Evolutionary conservation across 1,140 invertebrate genomes (phyloP).

Genomic region (Leptinotarsa defecta): DNA sequence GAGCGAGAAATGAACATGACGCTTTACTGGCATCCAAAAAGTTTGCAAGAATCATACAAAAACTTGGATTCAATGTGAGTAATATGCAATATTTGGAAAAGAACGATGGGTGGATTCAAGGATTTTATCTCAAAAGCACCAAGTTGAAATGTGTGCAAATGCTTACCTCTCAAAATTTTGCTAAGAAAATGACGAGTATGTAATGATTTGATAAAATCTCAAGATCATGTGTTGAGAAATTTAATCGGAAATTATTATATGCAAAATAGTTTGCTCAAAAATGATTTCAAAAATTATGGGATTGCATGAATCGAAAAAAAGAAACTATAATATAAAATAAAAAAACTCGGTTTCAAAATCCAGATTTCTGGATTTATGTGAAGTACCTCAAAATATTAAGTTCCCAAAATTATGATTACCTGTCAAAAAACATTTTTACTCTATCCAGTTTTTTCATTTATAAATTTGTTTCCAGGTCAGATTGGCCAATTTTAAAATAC

Average conservation of each 20-base stretch:
- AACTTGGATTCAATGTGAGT: slow-evolving; percentile 91
- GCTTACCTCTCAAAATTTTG: background rate
- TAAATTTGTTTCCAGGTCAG: slow-evolving; percentile 72
- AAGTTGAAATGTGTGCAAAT: background rate
- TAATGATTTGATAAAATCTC: too few species aligned
- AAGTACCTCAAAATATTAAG: too few species aligned
- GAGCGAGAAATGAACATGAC: slow-evolving; percentile 94
- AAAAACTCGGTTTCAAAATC: too few species aligned
- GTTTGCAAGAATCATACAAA: slow-evolving; percentile 98
- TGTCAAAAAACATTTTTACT: background rate
- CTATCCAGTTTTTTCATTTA: background rate
- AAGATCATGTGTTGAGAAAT: too few species aligned
- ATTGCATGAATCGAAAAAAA: too few species aligned
- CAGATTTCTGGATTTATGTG: too few species aligned
- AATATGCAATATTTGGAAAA: too few species aligned
- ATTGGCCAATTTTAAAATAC: slow-evolving; percentile 96
- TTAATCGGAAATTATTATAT: too few species aligned
- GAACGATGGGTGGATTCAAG: background rate
- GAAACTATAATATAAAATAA: too few species aligned
- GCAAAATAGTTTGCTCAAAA: too few species aligned
- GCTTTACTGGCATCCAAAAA: slow-evolving; percentile 93
- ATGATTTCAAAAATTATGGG: too few species aligned
- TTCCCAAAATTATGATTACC: too few species aligned
- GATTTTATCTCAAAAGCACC: background rate
- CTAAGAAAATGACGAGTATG: background rate